phyloP scores from a whole-genome alignment of 1,140 invertebrate genomes.

The Melipona quadrifasciata region DNA sequence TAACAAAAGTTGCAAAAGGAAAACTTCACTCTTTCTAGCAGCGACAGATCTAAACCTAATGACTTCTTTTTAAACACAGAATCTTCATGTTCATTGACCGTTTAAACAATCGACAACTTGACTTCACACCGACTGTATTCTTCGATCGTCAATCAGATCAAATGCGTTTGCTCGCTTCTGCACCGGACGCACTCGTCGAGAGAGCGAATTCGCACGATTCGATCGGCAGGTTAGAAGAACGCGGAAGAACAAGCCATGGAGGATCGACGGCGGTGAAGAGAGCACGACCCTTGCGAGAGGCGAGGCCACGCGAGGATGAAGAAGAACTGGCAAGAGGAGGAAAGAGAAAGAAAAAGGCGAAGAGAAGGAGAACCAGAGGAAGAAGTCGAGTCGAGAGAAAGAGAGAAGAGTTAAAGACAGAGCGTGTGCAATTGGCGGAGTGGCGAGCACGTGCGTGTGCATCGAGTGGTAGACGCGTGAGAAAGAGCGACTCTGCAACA shows the following conservation, averaged over 20 bases:
- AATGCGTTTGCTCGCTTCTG: no score
- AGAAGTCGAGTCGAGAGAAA: background rate
- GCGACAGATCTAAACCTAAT: no score
- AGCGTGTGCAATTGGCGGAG: background rate
- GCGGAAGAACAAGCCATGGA: constrained; percentile 55
- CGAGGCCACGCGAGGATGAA: constrained; percentile 37
- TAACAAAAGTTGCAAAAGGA: no score
- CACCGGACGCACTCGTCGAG: constrained; percentile 42
- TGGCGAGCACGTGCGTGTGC: constrained; percentile 47
- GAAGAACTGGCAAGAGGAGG: constrained; percentile 30
- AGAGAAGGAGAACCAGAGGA: constrained; percentile 8
- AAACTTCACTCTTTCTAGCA: no score
- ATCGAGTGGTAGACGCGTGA: constrained; percentile 38
- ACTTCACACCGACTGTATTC: no score
- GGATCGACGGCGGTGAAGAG: constrained; percentile 7
- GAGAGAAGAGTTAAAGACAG: background rate
- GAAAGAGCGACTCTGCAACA: constrained; percentile 45
- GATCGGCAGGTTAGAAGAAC: constrained; percentile 50
- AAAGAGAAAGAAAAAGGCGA: background rate
- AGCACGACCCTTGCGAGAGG: background rate
- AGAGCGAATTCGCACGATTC: constrained; percentile 1
- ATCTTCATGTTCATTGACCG: no score
- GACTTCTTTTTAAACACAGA: no score
- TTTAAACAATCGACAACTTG: no score
- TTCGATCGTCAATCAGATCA: no score